phyloP scores from a whole-genome alignment of 2,888 invertebrate genomes.

The Drosophila seclusa region DNA sequence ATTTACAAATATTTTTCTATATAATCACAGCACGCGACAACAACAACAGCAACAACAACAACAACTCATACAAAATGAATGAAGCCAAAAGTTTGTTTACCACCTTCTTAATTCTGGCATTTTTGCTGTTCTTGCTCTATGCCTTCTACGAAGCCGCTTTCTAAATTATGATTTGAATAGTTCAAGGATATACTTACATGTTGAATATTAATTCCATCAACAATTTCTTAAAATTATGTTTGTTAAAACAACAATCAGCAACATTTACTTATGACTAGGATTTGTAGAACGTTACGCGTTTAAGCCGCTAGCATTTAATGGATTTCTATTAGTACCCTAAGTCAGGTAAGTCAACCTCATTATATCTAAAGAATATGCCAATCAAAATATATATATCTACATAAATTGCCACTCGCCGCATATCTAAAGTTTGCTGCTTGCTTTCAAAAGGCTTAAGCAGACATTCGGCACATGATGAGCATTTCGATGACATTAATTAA shows the following conservation, averaged over 20 bases:
- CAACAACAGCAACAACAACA: constrained; percentile 51
- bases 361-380: not conserved
- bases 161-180: constrained; percentile 63
- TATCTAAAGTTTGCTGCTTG: constrained; percentile 5
- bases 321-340: constrained; percentile 77
- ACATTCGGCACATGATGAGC: constrained; percentile 21
- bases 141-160: constrained; percentile 88
- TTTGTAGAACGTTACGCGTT: constrained; percentile 67
- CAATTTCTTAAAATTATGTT: constrained; percentile 39
- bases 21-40: constrained; percentile 40
- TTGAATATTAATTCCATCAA: constrained; percentile 69
- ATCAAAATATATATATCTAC: not conserved
- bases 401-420: constrained; percentile 5
- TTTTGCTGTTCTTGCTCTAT: constrained; percentile 89
- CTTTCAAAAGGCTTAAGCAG: constrained; percentile 16
- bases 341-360: constrained; percentile 64
- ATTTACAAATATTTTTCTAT: constrained; percentile 31
- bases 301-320: constrained; percentile 82
- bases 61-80: constrained; percentile 81
- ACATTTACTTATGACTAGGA: constrained; percentile 56
- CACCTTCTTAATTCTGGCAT: constrained; percentile 89
- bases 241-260: constrained; percentile 27
- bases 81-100: constrained; percentile 90
- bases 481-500: constrained; percentile 52
- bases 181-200: constrained; percentile 76